phyloP scores from a whole-genome alignment of 1,140 invertebrate genomes.

The Chionoecetes opilio region DNA sequence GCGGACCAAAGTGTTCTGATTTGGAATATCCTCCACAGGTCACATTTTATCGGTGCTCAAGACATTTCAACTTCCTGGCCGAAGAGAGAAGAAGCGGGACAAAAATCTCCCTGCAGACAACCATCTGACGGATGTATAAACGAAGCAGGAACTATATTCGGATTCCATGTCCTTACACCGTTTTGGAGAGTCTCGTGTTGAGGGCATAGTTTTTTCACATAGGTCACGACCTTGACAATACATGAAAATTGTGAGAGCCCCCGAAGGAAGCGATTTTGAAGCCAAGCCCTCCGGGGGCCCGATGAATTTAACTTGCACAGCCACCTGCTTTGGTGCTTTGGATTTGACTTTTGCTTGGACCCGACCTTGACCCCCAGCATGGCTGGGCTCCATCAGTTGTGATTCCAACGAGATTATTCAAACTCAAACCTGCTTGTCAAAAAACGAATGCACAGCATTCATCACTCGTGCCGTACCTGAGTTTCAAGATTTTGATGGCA shows the following conservation, averaged over 20 bases:
- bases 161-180: conserved; percentile 55
- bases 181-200: neutral
- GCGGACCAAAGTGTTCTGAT: conserved; percentile 53
- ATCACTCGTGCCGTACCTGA: too few species aligned
- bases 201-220: conserved; percentile 55
- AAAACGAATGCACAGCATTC: too few species aligned
- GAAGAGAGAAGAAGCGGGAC: conserved; percentile 34
- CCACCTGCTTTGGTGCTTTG: neutral
- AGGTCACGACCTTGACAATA: conserved; percentile 32
- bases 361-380: conserved; percentile 1
- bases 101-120: conserved; percentile 63
- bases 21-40: conserved; percentile 60
- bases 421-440: too few species aligned
- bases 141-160: conserved; percentile 37
- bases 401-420: conserved; percentile 44
- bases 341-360: conserved; percentile 6
- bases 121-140: conserved; percentile 68
- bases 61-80: too few species aligned
- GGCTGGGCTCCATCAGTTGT: conserved; percentile 38
- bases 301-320: neutral
- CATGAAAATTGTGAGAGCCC: conserved; percentile 62
- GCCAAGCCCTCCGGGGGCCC: conserved; percentile 59
- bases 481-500: too few species aligned
- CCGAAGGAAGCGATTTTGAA: conserved; percentile 59
- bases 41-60: conserved; percentile 57